phyloP scores from a whole-genome alignment of 2,797 vertebrate genomes.

The Echeneis naucrates region DNA sequence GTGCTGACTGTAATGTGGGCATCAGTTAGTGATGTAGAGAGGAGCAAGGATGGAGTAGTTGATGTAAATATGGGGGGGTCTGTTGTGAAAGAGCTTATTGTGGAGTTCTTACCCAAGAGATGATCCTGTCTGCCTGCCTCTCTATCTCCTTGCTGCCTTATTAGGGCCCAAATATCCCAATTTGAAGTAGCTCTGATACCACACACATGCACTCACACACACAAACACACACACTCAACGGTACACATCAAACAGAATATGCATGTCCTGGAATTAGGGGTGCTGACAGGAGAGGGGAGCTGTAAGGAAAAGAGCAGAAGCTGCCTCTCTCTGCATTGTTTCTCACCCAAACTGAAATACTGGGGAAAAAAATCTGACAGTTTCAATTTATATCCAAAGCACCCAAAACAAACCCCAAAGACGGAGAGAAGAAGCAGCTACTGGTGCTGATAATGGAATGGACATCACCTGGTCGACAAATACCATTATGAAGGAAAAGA shows the following conservation, averaged over 20 bases:
- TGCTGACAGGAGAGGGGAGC: conserved; percentile 52
- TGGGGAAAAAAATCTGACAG: conserved; percentile 61
- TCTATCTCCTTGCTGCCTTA: conserved; percentile 43
- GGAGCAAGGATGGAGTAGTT: background rate
- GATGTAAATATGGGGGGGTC: background rate
- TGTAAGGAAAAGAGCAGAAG: conserved; percentile 41
- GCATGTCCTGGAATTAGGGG: conserved; percentile 62
- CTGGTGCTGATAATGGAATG: conserved; percentile 23
- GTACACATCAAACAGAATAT: conserved; percentile 56
- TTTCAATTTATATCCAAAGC: conserved; percentile 13
- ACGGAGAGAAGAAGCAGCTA: conserved; percentile 29
- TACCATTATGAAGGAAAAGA: conserved; percentile 5
- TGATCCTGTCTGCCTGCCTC: conserved; percentile 51
- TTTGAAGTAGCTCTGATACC: conserved; percentile 31
- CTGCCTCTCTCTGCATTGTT: conserved; percentile 44
- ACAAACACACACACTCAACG: conserved; percentile 11
- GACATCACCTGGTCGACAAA: conserved; percentile 20
- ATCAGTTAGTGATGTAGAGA: background rate
- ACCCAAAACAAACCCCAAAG: conserved; percentile 29
- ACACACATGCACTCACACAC: conserved; percentile 21
- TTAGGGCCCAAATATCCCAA: conserved; percentile 35
- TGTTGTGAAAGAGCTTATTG: conserved; percentile 36
- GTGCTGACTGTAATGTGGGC: conserved; percentile 12
- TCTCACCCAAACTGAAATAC: conserved; percentile 44
- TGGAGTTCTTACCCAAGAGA: conserved; percentile 11